Conservation (phyloP, 2,797 vertebrate genomes). For the Propithecus deckenii region DNA sequence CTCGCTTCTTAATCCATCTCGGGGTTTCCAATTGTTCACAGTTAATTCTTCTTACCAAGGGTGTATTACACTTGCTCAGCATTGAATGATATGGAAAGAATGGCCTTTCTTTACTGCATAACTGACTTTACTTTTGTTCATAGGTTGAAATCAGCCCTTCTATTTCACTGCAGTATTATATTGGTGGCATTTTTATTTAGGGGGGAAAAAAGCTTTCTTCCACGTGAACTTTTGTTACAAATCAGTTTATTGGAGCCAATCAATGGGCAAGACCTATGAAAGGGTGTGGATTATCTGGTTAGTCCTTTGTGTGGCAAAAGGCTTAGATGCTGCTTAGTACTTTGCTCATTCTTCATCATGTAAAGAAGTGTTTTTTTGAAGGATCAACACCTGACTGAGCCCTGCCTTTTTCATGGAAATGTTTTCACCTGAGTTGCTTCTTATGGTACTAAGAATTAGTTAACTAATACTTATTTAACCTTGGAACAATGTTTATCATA, state of each 20-base stretch:
- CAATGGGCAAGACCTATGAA: conserved; percentile 63
- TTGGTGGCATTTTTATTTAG: conserved; percentile 74
- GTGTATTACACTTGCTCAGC: conserved; percentile 52
- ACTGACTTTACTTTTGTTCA: conserved; percentile 73
- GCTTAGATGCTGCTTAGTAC: conserved; percentile 65
- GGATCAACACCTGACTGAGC: conserved; percentile 77
- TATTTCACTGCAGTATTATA: conserved; percentile 73
- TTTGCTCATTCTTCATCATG: conserved; percentile 53
- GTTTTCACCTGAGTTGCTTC: conserved; percentile 77
- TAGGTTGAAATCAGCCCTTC: conserved; percentile 74
- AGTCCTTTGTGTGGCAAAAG: conserved; percentile 61
- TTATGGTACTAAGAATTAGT: conserved; percentile 67
- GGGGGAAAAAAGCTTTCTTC: conserved; percentile 66
- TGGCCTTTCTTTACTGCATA: conserved; percentile 69
- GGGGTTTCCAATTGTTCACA: conserved; percentile 63
- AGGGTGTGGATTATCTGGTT: conserved; percentile 71
- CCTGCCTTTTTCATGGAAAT: conserved; percentile 78
- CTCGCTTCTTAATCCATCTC: conserved; percentile 74
- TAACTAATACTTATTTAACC: conserved; percentile 78
- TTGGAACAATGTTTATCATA: conserved; percentile 73
- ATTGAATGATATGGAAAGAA: conserved; percentile 68
- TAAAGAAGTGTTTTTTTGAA: conserved; percentile 73
- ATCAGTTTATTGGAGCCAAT: conserved; percentile 73
- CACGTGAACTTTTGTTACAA: conserved; percentile 69
- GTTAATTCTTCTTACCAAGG: conserved; percentile 68